A percentile compares a stretch with the other conserved stretches of the same genome.
Evolutionary conservation across 2,113 vertebrate genomes (phyloP).

Genomic region (Turnix velox): DNA sequence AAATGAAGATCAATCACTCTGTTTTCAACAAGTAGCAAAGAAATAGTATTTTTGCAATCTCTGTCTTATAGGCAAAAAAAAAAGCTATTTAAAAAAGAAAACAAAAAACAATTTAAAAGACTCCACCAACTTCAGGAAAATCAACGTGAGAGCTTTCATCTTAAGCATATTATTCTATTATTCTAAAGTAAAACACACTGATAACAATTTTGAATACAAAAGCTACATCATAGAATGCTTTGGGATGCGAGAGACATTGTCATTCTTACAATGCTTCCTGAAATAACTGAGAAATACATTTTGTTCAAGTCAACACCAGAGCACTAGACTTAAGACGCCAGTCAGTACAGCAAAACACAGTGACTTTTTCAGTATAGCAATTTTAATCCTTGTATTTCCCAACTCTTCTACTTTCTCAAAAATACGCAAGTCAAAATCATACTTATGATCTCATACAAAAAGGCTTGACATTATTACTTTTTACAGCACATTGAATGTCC

Average conservation of each 20-base stretch:
- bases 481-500: background rate
- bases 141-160: background rate
- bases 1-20: background rate
- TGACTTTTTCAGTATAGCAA: background rate
- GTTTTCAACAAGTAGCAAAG: background rate
- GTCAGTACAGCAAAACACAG: background rate
- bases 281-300: background rate
- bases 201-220: background rate
- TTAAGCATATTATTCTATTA: background rate
- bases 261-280: background rate
- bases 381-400: background rate
- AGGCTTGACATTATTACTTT: background rate
- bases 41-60: background rate
- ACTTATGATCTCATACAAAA: background rate
- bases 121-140: background rate
- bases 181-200: background rate
- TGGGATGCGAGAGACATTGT: background rate
- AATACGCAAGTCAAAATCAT: background rate
- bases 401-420: background rate
- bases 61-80: background rate
- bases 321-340: background rate
- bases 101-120: background rate
- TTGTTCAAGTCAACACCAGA: background rate
- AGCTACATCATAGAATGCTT: background rate
- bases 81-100: background rate